Evolutionary conservation across 2,113 vertebrate genomes (phyloP), one percentile per base, ranked within the genome.

Genomic region (Isichthys henryi): DNA sequence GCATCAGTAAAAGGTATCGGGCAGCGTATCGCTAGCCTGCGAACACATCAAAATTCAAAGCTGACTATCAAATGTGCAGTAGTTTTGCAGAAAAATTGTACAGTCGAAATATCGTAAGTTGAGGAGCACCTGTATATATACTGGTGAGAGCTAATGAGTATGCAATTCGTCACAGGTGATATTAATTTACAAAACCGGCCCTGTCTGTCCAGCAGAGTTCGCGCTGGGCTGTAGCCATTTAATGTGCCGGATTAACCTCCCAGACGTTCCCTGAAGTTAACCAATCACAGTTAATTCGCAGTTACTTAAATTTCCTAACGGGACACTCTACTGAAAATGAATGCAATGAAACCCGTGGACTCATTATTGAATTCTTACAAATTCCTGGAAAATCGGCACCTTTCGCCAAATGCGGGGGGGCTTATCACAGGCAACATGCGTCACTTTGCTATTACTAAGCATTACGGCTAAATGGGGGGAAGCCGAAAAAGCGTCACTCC

Each of bases 391-490:
- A 46, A 80, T 43, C 43, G 2, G 66, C 48, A 52, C 58, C 89
- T 87, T 50, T 70, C 39, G 17, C 27, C 50, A 31, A 31, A 77
- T 13, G 11, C 19, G 70, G 11, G 70, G 17, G 58, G 39, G 58
- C 7, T 85, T 19, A 70, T 50, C 58, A 74, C 8, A 77, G 66
- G 66, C 66, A 90, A 53, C 84, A 50, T 31, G 49, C 43, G 58
- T 43, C 46, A 86, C 49, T 87, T 46, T 87, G 49, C 62, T 56
- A 74, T 90, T 80, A 87, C 48, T 46, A 87, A 53, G 66, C 66
- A 77, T 87, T 88, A 90, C 35, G 11, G 23, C 49, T 89, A 89
- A 89, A 86, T 85, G 83, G 58, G 66, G 49, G 70, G 83, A 49
- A 46, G 48, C n/a, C n/a, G 19, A 49, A 19, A 3, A 6, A 43